Evolutionary conservation across 2,113 vertebrate species (phyloP).

Genomic region (Pseudopodoces humilis): DNA sequence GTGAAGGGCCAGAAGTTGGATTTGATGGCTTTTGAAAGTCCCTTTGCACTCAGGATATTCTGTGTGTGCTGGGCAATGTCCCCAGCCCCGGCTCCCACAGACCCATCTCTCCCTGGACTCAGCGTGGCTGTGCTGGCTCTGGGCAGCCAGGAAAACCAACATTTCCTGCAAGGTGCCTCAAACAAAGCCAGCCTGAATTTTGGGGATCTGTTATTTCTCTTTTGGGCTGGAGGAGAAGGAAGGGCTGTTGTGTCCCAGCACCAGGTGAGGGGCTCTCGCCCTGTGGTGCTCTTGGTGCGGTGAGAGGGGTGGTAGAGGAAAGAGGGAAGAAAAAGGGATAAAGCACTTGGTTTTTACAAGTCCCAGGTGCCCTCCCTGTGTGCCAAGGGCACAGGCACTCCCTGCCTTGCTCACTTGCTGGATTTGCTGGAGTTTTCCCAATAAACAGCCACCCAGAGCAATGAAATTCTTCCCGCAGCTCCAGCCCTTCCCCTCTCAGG

Average conservation of each 20-base stretch:
- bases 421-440: not conserved
- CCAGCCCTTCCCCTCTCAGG: not conserved
- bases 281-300: rapidly evolving
- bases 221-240: not conserved
- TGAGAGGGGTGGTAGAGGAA: not conserved
- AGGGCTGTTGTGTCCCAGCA: not conserved
- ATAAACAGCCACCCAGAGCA: not conserved
- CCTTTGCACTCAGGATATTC: not conserved
- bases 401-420: not conserved
- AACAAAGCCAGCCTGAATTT: rapidly evolving
- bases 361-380: not conserved
- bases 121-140: not conserved
- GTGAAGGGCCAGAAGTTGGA: not conserved
- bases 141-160: not conserved
- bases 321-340: not conserved
- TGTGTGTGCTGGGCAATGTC: not conserved
- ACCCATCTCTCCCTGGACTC: rapidly evolving
- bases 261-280: rapidly evolving
- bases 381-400: not conserved
- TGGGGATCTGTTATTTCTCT: not conserved
- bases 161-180: not conserved
- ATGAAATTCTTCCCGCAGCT: not conserved
- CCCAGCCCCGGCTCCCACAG: rapidly evolving
- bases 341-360: rapidly evolving
- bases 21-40: not conserved